Conservation (phyloP, 2,797 vertebrate genomes). For the Sarcoramphus papa region DNA sequence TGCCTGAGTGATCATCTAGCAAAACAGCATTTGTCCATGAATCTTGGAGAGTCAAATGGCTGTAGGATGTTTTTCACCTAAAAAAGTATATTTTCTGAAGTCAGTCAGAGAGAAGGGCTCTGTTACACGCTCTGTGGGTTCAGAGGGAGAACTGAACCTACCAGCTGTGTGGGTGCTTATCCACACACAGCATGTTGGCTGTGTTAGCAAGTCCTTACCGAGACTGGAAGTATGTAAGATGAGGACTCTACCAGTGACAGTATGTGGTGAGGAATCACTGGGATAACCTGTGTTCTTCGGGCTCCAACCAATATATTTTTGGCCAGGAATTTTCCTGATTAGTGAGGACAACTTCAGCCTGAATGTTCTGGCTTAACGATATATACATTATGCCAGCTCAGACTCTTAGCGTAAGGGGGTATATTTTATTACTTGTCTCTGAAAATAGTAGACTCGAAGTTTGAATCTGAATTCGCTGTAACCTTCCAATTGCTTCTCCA, state of each 20-base stretch:
- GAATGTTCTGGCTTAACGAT: neutral
- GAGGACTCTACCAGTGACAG: neutral
- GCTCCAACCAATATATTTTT: neutral
- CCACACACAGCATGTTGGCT: neutral
- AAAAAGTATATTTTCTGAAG: neutral
- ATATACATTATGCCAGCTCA: neutral
- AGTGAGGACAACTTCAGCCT: neutral
- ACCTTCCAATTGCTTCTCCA: neutral
- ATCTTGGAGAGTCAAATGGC: neutral
- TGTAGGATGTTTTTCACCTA: neutral
- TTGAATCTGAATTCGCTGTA: neutral
- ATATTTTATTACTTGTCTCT: neutral
- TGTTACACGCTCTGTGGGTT: neutral
- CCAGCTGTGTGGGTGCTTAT: neutral
- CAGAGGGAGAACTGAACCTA: neutral
- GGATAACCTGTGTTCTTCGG: neutral
- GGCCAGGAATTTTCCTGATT: neutral
- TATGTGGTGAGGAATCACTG: neutral
- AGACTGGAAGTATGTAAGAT: neutral
- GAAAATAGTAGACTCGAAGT: neutral
- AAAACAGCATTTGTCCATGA: neutral
- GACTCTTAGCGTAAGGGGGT: neutral
- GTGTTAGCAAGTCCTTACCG: neutral
- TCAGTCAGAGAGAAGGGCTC: neutral
- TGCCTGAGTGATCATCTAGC: neutral